Percentiles rank a stretch among this genome's conserved stretches.
These are phyloP conservation scores for Liasis olivaceus DNA, from an alignment of 2,797 vertebrate genomes.

Conservation along the genomic window DNA sequence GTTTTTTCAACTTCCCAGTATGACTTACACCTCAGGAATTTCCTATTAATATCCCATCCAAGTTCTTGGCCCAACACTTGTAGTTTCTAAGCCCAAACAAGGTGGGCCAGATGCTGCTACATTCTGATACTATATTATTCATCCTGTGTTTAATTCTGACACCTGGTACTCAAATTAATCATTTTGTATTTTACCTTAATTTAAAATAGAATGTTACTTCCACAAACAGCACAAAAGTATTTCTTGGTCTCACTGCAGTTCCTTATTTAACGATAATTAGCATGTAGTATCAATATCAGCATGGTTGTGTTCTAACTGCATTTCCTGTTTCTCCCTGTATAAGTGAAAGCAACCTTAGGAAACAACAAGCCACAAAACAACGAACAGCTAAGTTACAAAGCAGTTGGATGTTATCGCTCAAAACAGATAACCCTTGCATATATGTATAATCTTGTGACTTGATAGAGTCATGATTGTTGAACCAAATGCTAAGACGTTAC, in stretches of 20 bases:
- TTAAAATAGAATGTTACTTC: neutral
- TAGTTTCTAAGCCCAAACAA: neutral
- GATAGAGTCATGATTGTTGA: neutral
- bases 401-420: neutral
- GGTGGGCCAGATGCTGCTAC: neutral
- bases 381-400: neutral
- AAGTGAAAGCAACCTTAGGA: conserved; percentile 1
- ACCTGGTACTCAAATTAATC: neutral
- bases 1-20: neutral
- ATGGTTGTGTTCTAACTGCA: neutral
- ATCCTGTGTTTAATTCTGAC: neutral
- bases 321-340: conserved; percentile 6
- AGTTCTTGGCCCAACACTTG: neutral
- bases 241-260: neutral
- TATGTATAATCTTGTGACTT: neutral
- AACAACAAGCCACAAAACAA: neutral
- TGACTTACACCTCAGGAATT: neutral
- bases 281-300: neutral
- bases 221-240: neutral
- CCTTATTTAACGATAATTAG: neutral
- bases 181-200: neutral
- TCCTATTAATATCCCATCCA: neutral
- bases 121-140: neutral
- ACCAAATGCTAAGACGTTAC: neutral
- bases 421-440: neutral